Percentiles rank a stretch among this genome's conserved stretches.
Evolutionary conservation across 2,113 vertebrate species (phyloP).

Genomic region (Cygnus buccinator): DNA sequence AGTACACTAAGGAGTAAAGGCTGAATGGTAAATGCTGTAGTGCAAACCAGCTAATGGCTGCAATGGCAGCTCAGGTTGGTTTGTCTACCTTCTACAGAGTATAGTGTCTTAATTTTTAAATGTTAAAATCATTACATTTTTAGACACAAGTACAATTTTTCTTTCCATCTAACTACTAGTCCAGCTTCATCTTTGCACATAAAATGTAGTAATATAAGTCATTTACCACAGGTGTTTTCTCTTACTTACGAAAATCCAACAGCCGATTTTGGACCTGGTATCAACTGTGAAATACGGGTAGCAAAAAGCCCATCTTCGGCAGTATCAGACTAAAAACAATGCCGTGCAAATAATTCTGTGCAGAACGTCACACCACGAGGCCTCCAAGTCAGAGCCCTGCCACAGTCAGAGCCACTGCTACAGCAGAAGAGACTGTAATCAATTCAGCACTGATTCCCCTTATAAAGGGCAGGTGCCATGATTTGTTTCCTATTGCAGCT

Average conservation of each 20-base stretch:
- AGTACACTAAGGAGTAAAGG: not conserved
- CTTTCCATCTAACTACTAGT: not conserved
- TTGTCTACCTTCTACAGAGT: not conserved
- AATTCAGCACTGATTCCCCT: not conserved
- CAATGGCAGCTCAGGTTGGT: not conserved
- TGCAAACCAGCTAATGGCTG: not conserved
- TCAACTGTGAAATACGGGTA: not conserved
- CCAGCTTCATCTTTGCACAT: not conserved
- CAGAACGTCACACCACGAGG: rapidly evolving
- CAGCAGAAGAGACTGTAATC: not conserved
- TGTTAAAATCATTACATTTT: not conserved
- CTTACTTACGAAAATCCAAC: not conserved
- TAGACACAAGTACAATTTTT: not conserved
- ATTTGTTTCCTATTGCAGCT: not conserved
- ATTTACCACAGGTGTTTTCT: not conserved
- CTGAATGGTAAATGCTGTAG: not conserved
- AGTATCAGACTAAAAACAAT: not conserved
- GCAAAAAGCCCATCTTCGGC: not conserved
- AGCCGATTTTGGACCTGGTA: not conserved
- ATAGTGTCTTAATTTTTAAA: not conserved
- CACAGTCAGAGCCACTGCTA: rapidly evolving
- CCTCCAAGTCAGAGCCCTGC: not conserved
- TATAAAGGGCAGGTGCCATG: rapidly evolving
- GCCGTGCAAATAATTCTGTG: rapidly evolving
- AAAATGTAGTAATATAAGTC: not conserved